phyloP scores from a whole-genome alignment of 2,113 vertebrate genomes.

The Hippoglossus stenolepis region DNA sequence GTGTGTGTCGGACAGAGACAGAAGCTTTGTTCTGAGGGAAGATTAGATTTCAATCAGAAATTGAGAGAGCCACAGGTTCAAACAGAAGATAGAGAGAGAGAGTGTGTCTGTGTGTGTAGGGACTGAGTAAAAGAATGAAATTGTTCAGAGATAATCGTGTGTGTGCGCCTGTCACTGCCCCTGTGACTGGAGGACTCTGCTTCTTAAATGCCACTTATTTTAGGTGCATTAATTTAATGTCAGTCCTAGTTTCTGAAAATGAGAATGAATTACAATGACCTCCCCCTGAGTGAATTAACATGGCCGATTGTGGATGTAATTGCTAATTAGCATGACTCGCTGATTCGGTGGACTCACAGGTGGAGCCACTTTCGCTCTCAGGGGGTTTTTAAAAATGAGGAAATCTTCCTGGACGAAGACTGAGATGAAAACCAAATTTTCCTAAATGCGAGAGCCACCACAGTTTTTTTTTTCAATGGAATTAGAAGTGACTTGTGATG shows the following conservation, averaged over 20 bases:
- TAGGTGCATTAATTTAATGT: constrained; percentile 66
- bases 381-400: constrained; percentile 12
- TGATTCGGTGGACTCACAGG: constrained; percentile 64
- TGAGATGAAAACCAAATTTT: constrained; percentile 46
- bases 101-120: not conserved
- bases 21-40: constrained; percentile 30
- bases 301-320: constrained; percentile 77
- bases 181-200: constrained; percentile 16
- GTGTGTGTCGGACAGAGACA: constrained; percentile 32
- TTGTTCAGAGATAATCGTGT: not conserved
- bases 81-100: not conserved
- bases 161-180: constrained; percentile 8
- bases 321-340: constrained; percentile 75
- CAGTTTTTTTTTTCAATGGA: constrained; percentile 19
- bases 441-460: constrained; percentile 3
- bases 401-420: constrained; percentile 46
- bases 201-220: constrained; percentile 68
- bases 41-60: constrained; percentile 39
- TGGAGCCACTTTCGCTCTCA: constrained; percentile 53
- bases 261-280: constrained; percentile 75
- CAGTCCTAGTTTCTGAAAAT: constrained; percentile 63
- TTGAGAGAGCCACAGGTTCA: constrained; percentile 11
- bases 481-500: constrained; percentile 46
- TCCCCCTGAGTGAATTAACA: constrained; percentile 75
- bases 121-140: constrained; percentile 16